Evolutionary conservation across 2,113 vertebrate species (phyloP).

Genomic region (Vicugna pacos): DNA sequence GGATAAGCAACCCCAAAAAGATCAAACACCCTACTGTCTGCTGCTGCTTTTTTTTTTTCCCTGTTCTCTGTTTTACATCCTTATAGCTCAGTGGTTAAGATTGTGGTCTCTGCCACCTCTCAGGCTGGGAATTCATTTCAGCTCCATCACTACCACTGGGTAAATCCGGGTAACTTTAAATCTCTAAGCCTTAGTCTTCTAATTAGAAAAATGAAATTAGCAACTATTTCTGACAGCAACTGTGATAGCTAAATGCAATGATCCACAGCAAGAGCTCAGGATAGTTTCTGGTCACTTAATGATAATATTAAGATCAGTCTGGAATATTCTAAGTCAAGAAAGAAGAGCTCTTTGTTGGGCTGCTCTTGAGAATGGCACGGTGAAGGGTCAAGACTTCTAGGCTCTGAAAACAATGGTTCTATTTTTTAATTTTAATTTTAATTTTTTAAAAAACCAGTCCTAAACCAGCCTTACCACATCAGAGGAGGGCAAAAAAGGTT

Average conservation of each 20-base stretch:
- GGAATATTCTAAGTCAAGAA: background rate
- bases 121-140: background rate
- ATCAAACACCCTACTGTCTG: background rate
- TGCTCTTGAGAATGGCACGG: background rate
- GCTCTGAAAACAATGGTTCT: background rate
- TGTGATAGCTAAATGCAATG: background rate
- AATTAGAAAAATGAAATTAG: constrained; percentile 12
- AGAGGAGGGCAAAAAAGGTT: background rate
- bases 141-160: background rate
- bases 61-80: background rate
- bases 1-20: background rate
- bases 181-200: background rate
- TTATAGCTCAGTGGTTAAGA: background rate
- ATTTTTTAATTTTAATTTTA: background rate
- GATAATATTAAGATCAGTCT: background rate
- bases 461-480: background rate
- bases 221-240: background rate
- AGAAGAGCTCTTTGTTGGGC: background rate
- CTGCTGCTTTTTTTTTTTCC: too few relatives aligned
- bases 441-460: too few relatives aligned
- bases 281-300: background rate
- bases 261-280: background rate
- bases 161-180: background rate
- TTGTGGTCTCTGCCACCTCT: background rate
- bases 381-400: background rate